Evolutionary conservation across 2,888 invertebrate genomes (phyloP).

Genomic region (Harmothoe impar): DNA sequence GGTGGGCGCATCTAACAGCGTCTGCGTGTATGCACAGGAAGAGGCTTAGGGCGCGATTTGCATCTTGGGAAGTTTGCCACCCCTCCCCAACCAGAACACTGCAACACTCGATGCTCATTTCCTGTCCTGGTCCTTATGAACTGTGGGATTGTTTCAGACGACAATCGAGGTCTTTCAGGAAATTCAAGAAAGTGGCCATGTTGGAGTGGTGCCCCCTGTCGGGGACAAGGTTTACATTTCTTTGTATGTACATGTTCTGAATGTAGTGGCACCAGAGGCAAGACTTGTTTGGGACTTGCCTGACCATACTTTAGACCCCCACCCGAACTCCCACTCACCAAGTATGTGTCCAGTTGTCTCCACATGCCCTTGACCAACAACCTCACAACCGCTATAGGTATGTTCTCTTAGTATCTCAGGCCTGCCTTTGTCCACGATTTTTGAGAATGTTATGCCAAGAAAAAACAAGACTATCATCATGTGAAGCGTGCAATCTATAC

Average conservation of each 20-base stretch:
- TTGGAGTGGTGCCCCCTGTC: not conserved
- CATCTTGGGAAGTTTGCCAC: slow-evolving; percentile 31
- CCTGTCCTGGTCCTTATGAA: slow-evolving; percentile 21
- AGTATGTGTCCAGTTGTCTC: not conserved
- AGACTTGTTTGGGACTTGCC: not conserved
- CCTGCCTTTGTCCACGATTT: no score
- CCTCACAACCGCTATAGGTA: no score
- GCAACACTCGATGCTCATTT: slow-evolving; percentile 7
- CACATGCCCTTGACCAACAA: no score
- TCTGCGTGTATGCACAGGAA: slow-evolving; percentile 23
- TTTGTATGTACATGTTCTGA: not conserved
- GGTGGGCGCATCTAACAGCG: not conserved
- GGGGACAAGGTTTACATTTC: slow-evolving; percentile 7
- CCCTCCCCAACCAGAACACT: slow-evolving; percentile 27
- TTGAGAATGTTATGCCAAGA: no score
- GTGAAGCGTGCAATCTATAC: no score
- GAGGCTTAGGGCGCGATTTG: slow-evolving; percentile 55
- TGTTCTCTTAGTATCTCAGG: no score
- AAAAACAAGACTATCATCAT: no score
- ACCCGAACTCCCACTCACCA: not conserved
- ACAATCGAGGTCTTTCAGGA: slow-evolving; percentile 9
- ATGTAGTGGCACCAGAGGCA: not conserved
- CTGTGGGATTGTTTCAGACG: slow-evolving; percentile 34
- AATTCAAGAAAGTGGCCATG: not conserved
- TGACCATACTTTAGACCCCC: not conserved